Evolutionary conservation across 2,888 invertebrate species (phyloP).

Genomic region (Erebia palarica): DNA sequence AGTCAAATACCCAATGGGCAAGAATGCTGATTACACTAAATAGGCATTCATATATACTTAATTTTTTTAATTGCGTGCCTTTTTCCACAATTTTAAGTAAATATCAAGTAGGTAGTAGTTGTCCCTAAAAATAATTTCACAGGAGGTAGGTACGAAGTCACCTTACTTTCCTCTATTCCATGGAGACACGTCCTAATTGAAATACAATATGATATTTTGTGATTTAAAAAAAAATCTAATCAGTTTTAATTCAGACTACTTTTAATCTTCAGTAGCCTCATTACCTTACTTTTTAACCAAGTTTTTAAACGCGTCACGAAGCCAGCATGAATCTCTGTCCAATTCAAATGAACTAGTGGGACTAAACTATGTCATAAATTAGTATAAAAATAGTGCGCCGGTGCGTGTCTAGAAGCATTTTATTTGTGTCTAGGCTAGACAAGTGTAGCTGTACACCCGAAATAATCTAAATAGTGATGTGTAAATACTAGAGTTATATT

Average conservation of each 20-base stretch:
- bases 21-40: too few relatives aligned
- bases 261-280: slow-evolving; percentile 13
- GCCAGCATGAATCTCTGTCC: slow-evolving; percentile 27
- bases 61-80: too few relatives aligned
- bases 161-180: too few relatives aligned
- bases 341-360: slow-evolving; percentile 38
- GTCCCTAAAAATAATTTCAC: too few relatives aligned
- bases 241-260: not conserved
- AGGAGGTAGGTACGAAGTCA: too few relatives aligned
- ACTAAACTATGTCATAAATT: slow-evolving; percentile 30
- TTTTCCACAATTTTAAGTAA: too few relatives aligned
- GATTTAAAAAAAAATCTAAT: too few relatives aligned
- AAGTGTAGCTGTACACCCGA: not conserved
- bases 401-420: slow-evolving; percentile 8
- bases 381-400: slow-evolving; percentile 17
- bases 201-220: too few relatives aligned
- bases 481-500: not conserved
- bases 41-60: too few relatives aligned
- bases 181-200: too few relatives aligned
- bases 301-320: not conserved
- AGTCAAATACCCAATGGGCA: too few relatives aligned
- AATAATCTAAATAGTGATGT: not conserved
- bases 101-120: too few relatives aligned
- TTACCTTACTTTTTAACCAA: slow-evolving; percentile 18
- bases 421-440: slow-evolving; percentile 19